These are phyloP conservation scores for Cephalopachus bancanus DNA, from an alignment of 2,797 vertebrate species.

Conservation along the genomic window DNA sequence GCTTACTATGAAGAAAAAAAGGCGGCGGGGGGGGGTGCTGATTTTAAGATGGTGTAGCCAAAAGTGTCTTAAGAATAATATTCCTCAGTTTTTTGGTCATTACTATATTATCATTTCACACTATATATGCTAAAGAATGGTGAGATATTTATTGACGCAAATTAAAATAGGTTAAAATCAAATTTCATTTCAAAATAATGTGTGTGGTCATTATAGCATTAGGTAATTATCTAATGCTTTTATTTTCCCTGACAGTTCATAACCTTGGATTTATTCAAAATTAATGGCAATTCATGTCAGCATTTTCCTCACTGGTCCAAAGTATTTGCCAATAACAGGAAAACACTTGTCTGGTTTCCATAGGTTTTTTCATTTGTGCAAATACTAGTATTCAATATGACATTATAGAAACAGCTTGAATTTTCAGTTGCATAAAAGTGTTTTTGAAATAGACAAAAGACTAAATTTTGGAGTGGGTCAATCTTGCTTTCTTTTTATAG, in stretches of 20 bases:
- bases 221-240: not conserved
- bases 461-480: constrained; percentile 36
- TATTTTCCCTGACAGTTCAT: not conserved
- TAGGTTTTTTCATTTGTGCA: not conserved
- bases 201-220: not conserved
- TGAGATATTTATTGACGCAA: not conserved
- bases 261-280: not conserved
- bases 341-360: constrained; percentile 1
- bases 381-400: not conserved
- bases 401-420: not conserved
- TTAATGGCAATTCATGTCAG: not conserved
- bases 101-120: not conserved
- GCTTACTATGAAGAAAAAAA: not conserved
- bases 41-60: not conserved
- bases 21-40: too few species aligned
- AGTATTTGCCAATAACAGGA: not conserved
- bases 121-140: not conserved
- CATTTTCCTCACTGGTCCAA: not conserved
- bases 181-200: not conserved
- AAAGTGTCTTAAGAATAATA: not conserved
- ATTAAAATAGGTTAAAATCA: not conserved
- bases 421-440: constrained; percentile 44
- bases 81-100: not conserved
- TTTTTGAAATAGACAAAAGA: constrained; percentile 68
- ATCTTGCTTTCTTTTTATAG: constrained; percentile 61